These are phyloP conservation scores for Sphenopsis melanotis DNA, from an alignment of 2,797 vertebrate species.

Conservation along the genomic window DNA sequence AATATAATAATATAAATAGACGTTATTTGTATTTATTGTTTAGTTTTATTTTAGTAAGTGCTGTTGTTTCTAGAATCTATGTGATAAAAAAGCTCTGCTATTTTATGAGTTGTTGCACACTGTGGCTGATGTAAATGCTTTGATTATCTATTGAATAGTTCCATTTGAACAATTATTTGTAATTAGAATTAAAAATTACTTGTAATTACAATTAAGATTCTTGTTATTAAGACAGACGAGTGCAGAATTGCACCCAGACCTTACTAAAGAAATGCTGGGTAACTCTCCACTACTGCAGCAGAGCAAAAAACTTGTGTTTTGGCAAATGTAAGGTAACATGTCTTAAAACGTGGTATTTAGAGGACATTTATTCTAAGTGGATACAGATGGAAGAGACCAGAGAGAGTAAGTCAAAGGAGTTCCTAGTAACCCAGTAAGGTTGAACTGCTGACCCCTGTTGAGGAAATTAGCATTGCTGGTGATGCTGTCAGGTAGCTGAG, in stretches of 20 bases:
- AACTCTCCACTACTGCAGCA: neutral
- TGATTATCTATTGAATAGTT: neutral
- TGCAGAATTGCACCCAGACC: neutral
- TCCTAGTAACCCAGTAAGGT: constrained; percentile 1
- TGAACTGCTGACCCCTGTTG: constrained; percentile 56
- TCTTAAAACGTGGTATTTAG: neutral
- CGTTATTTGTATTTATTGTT: neutral
- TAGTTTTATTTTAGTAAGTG: neutral
- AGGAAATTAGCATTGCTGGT: neutral
- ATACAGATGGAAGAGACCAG: constrained; percentile 30
- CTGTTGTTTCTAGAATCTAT: neutral
- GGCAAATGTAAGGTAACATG: neutral
- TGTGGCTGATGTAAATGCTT: neutral
- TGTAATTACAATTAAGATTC: neutral
- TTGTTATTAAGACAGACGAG: neutral
- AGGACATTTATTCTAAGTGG: constrained; percentile 2
- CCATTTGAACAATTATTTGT: neutral
- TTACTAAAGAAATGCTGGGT: neutral
- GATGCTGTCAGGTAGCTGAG: constrained; percentile 16
- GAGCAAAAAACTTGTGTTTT: neutral
- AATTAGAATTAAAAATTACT: neutral
- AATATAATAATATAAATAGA: neutral
- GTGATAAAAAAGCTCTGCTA: neutral
- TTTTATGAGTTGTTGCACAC: neutral
- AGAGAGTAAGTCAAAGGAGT: neutral